Percentiles rank a stretch among this genome's conserved stretches.
phyloP scores from a whole-genome alignment of 2,113 vertebrate species.

The Microtus pennsylvanicus region DNA sequence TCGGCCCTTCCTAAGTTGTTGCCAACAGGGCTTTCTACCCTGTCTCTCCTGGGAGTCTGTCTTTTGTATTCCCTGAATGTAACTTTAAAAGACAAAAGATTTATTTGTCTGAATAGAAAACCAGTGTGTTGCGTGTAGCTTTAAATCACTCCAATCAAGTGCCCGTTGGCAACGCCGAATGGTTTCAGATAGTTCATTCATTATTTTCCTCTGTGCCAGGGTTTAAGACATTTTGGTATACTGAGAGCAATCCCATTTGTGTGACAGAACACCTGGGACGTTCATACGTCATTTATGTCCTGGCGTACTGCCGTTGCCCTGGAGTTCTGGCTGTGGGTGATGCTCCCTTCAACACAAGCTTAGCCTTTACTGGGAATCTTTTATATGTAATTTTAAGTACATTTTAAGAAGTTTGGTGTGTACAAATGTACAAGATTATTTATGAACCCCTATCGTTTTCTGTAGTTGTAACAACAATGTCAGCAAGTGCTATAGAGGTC shows the following conservation, averaged over 20 bases:
- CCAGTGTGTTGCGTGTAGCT: not conserved
- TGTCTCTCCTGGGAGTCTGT: not conserved
- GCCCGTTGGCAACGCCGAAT: not conserved
- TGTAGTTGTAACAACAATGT: not conserved
- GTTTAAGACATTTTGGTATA: not conserved
- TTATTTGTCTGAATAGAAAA: not conserved
- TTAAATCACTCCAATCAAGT: not conserved
- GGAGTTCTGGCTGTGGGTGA: not conserved
- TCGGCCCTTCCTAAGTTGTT: too few species aligned
- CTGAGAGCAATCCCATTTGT: not conserved
- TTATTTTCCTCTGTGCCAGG: not conserved
- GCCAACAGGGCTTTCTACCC: not conserved
- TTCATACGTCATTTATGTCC: not conserved
- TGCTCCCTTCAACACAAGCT: not conserved
- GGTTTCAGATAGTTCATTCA: conserved; percentile 23
- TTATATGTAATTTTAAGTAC: not conserved
- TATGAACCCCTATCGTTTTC: not conserved
- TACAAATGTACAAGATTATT: not conserved
- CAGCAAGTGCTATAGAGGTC: not conserved
- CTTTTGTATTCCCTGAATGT: not conserved
- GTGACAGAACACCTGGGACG: not conserved
- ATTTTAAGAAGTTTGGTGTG: not conserved
- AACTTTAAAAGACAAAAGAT: not conserved
- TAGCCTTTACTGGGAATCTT: not conserved
- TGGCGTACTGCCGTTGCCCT: not conserved